Evolutionary conservation across 1,140 invertebrate species (phyloP), one percentile per base, ranked within the genome.

Genomic region (Schlechtendalia chinensis): DNA sequence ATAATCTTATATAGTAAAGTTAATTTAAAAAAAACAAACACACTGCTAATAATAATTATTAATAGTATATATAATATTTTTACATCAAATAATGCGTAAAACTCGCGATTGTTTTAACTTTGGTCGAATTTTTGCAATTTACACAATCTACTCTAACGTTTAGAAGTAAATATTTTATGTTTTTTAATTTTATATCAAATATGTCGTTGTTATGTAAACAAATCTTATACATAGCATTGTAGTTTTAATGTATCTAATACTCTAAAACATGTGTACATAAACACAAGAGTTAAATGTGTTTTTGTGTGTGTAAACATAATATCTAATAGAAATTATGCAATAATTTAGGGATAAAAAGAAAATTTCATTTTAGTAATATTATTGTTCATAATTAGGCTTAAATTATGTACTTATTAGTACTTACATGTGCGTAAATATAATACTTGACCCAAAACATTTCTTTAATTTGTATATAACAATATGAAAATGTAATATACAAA

Each of bases 31-130:
- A 22, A 50, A 14, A 27, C 45, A 50, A 22, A 19, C 50, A 72
- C 50, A 54, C 17, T 72, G 47, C 47, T 53, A 72, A 54, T 72
- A 29, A 72, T 72, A 50, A 50, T 11, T 53, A 71, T 14, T 71
- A 27, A 71, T 50, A 71, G 17, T 71, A 29, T 69, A 72, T 72
- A 72, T 72, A 72, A 72, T 72, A 72, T 29, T 72, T 32, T 72
- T 72, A 72, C 69, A 72, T n/a, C 1, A 19, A 69, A 69, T 67
- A 69, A 47, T 45, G 39, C 22, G 67, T 71, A 71, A 54, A 72
- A 72, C 69, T 72, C 47, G 16, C 47, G 69, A 72, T 72, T 72
- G 69, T 72, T 72, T 72, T 72, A 72, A 29, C n/a, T 54, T 72
- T 72, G 69, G 47, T 72, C 69, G 17, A 72, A 72, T 72, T 72